These are phyloP conservation scores for Acanthurus lineatus DNA, from an alignment of 2,797 vertebrate species.

Conservation along the genomic window DNA sequence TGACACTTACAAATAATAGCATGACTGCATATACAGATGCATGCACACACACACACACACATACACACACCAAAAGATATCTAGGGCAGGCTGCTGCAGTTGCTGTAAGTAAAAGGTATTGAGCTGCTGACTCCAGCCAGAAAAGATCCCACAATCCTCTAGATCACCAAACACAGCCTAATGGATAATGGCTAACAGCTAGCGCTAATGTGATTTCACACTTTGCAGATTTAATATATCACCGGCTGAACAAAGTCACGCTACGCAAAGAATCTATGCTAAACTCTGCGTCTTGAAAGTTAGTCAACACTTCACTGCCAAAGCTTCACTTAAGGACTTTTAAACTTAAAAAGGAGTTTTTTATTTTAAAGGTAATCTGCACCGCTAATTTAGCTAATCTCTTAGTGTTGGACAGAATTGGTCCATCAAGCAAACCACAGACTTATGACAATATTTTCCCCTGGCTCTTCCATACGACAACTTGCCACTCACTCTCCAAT, in stretches of 20 bases:
- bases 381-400: constrained; percentile 43
- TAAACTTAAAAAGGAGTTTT: constrained; percentile 15
- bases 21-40: constrained; percentile 63
- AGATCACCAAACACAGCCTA: constrained; percentile 77
- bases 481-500: constrained; percentile 78
- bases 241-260: constrained; percentile 63
- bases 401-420: constrained; percentile 31
- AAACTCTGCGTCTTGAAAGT: constrained; percentile 42
- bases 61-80: constrained; percentile 69
- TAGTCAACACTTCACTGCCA: constrained; percentile 2
- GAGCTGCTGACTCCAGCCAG: constrained; percentile 84
- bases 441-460: constrained; percentile 68
- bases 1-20: constrained; percentile 67
- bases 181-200: constrained; percentile 80
- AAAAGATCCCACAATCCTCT: constrained; percentile 83
- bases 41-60: constrained; percentile 38
- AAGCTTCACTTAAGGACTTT: constrained; percentile 37
- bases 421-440: constrained; percentile 61
- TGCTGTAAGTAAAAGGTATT: constrained; percentile 85
- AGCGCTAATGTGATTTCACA: constrained; percentile 82
- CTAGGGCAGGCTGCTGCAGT: constrained; percentile 81
- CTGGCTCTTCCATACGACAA: constrained; percentile 61
- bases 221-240: constrained; percentile 76
- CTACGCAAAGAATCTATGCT: constrained; percentile 52
- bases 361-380: neutral